These are phyloP conservation scores for Nineta flava DNA, from an alignment of 2,888 invertebrate species.

Conservation along the genomic window DNA sequence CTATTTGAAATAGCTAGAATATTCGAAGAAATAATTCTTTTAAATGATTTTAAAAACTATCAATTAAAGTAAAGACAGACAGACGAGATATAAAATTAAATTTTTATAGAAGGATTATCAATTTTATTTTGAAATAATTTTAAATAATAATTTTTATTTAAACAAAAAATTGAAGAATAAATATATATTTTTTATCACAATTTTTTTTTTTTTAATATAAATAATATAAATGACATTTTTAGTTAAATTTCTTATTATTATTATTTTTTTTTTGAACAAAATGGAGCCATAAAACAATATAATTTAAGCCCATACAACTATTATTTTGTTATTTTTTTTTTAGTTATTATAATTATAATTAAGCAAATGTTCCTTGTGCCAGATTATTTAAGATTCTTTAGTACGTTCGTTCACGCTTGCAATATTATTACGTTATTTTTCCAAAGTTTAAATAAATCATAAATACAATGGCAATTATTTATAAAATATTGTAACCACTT, in stretches of 20 bases:
- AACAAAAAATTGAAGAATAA: too few species aligned
- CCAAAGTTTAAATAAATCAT: conserved; percentile 5
- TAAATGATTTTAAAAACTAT: too few species aligned
- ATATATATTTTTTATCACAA: too few species aligned
- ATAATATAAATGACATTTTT: too few species aligned
- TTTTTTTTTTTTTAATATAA: too few species aligned
- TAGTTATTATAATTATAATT: conserved; percentile 13
- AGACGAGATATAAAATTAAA: too few species aligned
- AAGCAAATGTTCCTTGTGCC: conserved; percentile 25
- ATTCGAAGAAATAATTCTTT: too few species aligned
- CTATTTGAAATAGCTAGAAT: too few species aligned
- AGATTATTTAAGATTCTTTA: conserved; percentile 12
- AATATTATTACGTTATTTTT: conserved; percentile 14
- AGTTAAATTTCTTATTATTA: neutral
- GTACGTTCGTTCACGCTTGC: conserved; percentile 9
- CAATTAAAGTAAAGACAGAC: too few species aligned
- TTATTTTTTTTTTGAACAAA: neutral
- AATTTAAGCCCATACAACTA: neutral
- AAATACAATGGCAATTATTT: too few species aligned
- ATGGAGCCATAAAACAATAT: neutral
- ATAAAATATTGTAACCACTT: too few species aligned
- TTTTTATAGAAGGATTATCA: neutral
- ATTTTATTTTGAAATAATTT: neutral
- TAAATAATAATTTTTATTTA: too few species aligned
- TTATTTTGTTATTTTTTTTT: conserved; percentile 15